These are phyloP conservation scores for Cheilosia impressa DNA, from an alignment of 2,888 invertebrate species.

Conservation along the genomic window DNA sequence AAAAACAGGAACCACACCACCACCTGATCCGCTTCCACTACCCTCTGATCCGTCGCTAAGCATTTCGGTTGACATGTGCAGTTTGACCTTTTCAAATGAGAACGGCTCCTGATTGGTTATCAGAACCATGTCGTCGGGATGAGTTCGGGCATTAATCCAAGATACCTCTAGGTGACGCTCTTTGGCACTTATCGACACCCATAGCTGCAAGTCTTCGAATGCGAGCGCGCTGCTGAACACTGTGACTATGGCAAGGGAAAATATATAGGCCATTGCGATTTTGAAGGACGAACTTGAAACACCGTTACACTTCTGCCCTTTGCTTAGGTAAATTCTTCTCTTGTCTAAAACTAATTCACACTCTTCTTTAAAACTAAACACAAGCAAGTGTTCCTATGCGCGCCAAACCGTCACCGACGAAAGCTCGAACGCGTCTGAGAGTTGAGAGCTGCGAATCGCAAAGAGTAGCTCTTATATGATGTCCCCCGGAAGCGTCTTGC, in stretches of 20 bases:
- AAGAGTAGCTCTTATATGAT: constrained; percentile 16
- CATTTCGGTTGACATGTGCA: constrained; percentile 77
- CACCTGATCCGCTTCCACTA: constrained; percentile 68
- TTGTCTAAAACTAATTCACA: constrained; percentile 37
- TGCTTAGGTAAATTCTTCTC: constrained; percentile 33
- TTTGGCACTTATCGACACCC: constrained; percentile 82
- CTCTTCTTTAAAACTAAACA: constrained; percentile 2
- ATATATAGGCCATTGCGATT: constrained; percentile 31
- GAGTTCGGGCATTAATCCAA: constrained; percentile 81
- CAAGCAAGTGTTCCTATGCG: constrained; percentile 7
- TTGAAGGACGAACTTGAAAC: constrained; percentile 22
- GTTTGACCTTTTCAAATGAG: constrained; percentile 78
- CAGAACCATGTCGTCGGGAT: constrained; percentile 79
- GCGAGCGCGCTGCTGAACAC: constrained; percentile 11
- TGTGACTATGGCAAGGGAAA: constrained; percentile 16
- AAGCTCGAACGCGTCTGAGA: constrained; percentile 68
- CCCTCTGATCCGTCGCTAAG: constrained; percentile 76
- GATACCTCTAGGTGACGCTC: constrained; percentile 81
- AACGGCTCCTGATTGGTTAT: constrained; percentile 80
- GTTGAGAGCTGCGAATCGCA: constrained; percentile 9
- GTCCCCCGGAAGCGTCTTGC: constrained; percentile 52
- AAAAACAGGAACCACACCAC: constrained; percentile 76
- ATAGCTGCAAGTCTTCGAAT: constrained; percentile 76
- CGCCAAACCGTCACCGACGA: constrained; percentile 48
- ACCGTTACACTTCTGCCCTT: constrained; percentile 17